Base-by-base conservation (phyloP, 2,888 invertebrate genomes). In the Sinelater perroti region DNA sequence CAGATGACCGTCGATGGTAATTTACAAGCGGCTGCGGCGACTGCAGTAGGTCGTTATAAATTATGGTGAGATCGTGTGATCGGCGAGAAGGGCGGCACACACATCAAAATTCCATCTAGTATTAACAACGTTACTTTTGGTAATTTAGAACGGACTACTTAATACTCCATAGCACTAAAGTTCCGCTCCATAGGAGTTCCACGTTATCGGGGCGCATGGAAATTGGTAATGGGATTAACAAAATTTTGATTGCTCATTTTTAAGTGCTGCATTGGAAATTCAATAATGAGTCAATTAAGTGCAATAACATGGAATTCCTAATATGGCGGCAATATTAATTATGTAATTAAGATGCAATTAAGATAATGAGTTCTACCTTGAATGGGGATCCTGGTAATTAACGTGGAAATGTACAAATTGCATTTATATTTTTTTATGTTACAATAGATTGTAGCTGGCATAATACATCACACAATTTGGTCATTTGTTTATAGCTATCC, bases 391-490 rank as follows among this genome's bases (percentile, higher is more conserved):
- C 55, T 58, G 46, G 20, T 56, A 49, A 56, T 56, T 49, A 49
- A 42, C 33, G 53, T 58, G 58, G 53, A 58, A 58, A 58, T 58
- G 54, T 58, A 58, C 54, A 58, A 58, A 54, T 58, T 58, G 49
- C 57, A 61, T 54, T 50, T 54, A 53, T 52, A 57, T 52, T 50
- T n/a, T 50, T 57, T 47, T 57, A 46, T 57, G 52, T 47, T 58
- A 54, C 51, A 60, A 45, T 56, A 61, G 53, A 61, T 54, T 52
- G 60, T 60, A 58, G 57, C 52, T 57, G 57, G 57, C 53, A 61
- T 61, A 50, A 54, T 53, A 59, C 60, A 64, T 62, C 64, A 62
- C 62, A 62, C 60, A 58, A 56, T 58, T 64, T 62, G 64, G 61
- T 62, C 61, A 62, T 56, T 61, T 64, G 55, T 58, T 54, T 42